Percentiles rank a stretch among this genome's conserved stretches.
Conservation (phyloP, 2,888 invertebrate genomes). For the Spodoptera littoralis region DNA sequence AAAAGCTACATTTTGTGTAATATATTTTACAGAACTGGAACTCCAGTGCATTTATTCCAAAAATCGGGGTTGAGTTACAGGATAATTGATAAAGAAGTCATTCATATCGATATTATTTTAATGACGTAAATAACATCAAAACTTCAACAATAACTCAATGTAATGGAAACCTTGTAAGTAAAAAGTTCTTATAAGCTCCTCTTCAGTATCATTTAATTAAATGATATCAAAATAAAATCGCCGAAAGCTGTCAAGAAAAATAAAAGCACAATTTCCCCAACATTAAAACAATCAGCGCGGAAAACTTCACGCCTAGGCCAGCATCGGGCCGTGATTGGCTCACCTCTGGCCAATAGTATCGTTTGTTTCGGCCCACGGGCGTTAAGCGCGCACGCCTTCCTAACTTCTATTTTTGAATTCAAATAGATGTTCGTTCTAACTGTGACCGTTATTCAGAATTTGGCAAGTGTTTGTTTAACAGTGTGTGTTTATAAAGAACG, state of each 20-base stretch:
- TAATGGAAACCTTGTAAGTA: neutral
- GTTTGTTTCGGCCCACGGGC: constrained; percentile 75
- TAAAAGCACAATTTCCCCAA: constrained; percentile 47
- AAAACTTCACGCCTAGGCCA: constrained; percentile 77
- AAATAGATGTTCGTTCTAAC: constrained; percentile 71
- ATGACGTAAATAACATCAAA: too few species aligned
- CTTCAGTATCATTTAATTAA: too few species aligned
- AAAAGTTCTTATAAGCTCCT: neutral
- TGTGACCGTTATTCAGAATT: constrained; percentile 55
- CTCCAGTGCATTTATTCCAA: too few species aligned
- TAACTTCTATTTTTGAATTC: constrained; percentile 83
- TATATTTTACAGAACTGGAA: too few species aligned
- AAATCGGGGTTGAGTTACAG: too few species aligned
- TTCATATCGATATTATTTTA: too few species aligned
- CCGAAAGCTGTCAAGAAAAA: constrained; percentile 24
- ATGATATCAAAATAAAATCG: neutral
- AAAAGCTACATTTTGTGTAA: too few species aligned
- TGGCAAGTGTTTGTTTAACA: constrained; percentile 36
- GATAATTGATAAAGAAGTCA: too few species aligned
- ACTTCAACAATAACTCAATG: too few species aligned
- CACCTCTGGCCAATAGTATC: constrained; percentile 77
- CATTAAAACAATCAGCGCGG: constrained; percentile 60
- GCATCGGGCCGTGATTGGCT: constrained; percentile 81
- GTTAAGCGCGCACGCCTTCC: constrained; percentile 79
- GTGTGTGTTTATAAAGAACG: constrained; percentile 8